Percentiles rank a stretch among this genome's conserved stretches.
These are phyloP conservation scores for Tragelaphus buxtoni DNA, from an alignment of 2,113 vertebrate species.

Conservation along the genomic window DNA sequence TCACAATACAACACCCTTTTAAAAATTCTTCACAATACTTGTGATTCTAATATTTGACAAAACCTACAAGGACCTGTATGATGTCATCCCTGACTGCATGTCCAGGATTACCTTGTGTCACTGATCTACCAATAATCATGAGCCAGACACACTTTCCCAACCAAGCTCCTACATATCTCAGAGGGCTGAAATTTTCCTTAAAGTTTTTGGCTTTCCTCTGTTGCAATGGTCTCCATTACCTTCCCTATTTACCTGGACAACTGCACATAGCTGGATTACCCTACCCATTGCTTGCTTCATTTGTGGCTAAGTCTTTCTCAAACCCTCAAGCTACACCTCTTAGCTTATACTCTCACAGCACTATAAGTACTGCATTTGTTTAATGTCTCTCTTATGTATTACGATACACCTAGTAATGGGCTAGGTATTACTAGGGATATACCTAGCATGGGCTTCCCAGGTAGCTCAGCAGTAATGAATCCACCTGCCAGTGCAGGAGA, in stretches of 20 bases:
- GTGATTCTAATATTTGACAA: neutral
- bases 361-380: neutral
- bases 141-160: neutral
- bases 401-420: neutral
- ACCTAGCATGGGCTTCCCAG: neutral
- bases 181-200: neutral
- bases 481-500: neutral
- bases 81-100: no score
- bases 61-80: neutral
- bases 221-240: neutral
- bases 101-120: neutral
- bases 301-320: neutral
- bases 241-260: neutral
- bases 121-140: neutral
- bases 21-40: neutral
- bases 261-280: neutral
- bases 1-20: neutral
- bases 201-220: neutral
- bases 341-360: neutral
- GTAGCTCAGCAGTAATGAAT: neutral
- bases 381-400: neutral
- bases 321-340: neutral
- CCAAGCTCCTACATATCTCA: neutral
- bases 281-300: neutral
- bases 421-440: neutral